These are phyloP conservation scores for Dicerorhinus sumatrensis DNA, from an alignment of 2,113 vertebrate species.

Conservation along the genomic window DNA sequence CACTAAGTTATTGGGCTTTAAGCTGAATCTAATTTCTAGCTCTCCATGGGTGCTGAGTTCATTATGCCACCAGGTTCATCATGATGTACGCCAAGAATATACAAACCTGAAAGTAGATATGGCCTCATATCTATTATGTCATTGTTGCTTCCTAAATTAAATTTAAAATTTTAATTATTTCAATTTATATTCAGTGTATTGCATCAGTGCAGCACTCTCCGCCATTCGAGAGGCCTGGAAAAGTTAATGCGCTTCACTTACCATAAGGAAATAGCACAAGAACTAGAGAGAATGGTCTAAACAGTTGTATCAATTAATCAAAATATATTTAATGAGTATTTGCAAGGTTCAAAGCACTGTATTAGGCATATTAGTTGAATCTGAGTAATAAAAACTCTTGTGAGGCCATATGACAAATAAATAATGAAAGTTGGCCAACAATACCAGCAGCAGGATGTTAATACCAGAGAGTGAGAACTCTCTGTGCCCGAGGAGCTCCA, in stretches of 20 bases:
- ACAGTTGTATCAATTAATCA: neutral
- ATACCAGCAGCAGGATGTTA: neutral
- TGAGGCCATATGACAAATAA: neutral
- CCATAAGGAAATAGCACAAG: neutral
- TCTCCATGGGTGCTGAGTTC: neutral
- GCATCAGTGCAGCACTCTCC: neutral
- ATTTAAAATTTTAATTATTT: neutral
- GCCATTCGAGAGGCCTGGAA: neutral
- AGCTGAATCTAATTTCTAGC: neutral
- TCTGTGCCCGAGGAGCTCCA: too few relatives aligned
- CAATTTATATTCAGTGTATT: neutral
- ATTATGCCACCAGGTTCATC: neutral
- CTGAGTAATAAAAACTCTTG: neutral
- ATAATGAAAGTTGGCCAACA: neutral
- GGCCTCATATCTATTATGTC: neutral
- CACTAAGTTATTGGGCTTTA: neutral
- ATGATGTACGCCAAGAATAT: neutral
- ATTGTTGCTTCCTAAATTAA: neutral
- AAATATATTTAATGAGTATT: neutral
- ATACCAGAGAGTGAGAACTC: neutral
- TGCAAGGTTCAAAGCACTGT: neutral
- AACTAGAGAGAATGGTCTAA: neutral
- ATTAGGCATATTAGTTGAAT: neutral
- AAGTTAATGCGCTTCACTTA: neutral
- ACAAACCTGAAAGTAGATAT: neutral